Conservation (phyloP, 2,797 vertebrate species). For the Hoplostethus atlanticus region DNA sequence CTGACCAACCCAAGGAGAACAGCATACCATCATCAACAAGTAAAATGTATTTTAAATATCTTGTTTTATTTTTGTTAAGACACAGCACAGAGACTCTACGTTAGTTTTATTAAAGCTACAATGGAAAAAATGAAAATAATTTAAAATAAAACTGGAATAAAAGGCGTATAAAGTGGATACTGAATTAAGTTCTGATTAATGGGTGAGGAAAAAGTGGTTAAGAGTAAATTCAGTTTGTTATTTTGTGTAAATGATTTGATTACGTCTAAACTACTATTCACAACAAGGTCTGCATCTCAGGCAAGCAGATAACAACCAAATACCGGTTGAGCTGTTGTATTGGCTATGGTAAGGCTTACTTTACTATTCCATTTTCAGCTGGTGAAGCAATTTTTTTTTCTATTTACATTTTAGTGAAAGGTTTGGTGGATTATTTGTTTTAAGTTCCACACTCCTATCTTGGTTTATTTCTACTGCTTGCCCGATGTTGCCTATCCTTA, state of each 20-base stretch:
- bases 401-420: background rate
- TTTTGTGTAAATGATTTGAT: conserved; percentile 33
- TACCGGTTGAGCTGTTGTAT: background rate
- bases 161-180: conserved; percentile 11
- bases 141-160: conserved; percentile 2
- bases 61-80: conserved; percentile 8
- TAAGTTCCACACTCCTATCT: background rate
- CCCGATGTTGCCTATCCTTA: conserved; percentile 81
- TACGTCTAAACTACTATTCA: conserved; percentile 25
- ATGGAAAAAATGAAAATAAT: conserved; percentile 23
- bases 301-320: conserved; percentile 46
- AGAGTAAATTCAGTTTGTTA: conserved; percentile 30
- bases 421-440: background rate
- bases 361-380: background rate
- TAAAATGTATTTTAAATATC: background rate
- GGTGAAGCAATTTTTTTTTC: conserved; percentile 62
- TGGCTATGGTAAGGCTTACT: background rate
- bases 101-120: conserved; percentile 34
- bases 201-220: conserved; percentile 27
- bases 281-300: conserved; percentile 46
- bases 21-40: conserved; percentile 54
- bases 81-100: conserved; percentile 20
- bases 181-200: conserved; percentile 43
- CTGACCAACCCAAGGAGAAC: conserved; percentile 85
- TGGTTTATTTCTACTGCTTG: conserved; percentile 31